Evolutionary conservation across 2,888 invertebrate species (phyloP).

Genomic region (Zaprionus obscuricornis): DNA sequence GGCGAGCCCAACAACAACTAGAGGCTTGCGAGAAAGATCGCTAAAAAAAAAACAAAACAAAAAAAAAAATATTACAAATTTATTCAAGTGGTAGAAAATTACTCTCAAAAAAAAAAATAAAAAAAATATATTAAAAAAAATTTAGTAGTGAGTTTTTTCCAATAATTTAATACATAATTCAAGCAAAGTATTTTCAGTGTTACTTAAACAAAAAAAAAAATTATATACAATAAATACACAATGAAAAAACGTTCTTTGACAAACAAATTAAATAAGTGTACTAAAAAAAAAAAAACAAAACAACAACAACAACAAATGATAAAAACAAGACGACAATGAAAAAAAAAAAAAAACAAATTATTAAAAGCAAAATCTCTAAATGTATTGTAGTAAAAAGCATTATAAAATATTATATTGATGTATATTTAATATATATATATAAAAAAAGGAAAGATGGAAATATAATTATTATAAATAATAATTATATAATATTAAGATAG

Average conservation of each 20-base stretch:
- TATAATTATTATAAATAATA: constrained; percentile 21
- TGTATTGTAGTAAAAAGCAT: constrained; percentile 59
- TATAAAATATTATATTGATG: constrained; percentile 58
- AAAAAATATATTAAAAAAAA: constrained; percentile 39
- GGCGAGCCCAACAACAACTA: constrained; percentile 65
- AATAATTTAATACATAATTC: constrained; percentile 57
- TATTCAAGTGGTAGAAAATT: constrained; percentile 63
- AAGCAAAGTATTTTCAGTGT: constrained; percentile 58
- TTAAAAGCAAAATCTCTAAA: constrained; percentile 29
- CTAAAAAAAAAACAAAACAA: constrained; percentile 16
- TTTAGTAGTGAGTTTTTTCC: constrained; percentile 67
- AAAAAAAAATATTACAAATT: constrained; percentile 28
- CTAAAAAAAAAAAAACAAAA: constrained; percentile 42
- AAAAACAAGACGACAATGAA: constrained; percentile 3
- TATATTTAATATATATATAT: constrained; percentile 63
- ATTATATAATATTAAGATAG: constrained; percentile 25
- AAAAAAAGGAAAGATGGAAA: constrained; percentile 25
- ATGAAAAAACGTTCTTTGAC: constrained; percentile 58
- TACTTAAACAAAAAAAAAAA: constrained; percentile 47
- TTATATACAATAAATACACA: constrained; percentile 12
- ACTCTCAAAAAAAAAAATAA: constrained; percentile 22
- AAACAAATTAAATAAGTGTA: constrained; percentile 77
- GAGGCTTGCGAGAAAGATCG: constrained; percentile 53
- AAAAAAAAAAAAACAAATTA: constrained; percentile 6
- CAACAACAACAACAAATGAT: not conserved